Evolutionary conservation across 2,888 invertebrate species (phyloP), one percentile per base, ranked within the genome.

Genomic region (Neoascia interrupta): DNA sequence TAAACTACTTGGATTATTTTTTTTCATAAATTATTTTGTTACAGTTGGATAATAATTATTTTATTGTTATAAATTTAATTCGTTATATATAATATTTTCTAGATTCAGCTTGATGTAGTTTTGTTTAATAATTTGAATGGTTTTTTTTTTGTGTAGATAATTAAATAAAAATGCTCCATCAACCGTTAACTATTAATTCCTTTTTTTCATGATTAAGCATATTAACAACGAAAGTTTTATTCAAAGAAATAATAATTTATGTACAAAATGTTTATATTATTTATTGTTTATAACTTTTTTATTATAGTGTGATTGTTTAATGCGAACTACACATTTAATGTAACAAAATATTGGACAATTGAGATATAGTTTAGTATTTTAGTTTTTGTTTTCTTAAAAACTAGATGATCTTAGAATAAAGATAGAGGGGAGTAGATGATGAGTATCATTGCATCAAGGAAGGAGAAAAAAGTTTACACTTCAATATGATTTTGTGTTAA

Each of bases 241-340:
- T 43, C 49, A 56, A 49, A 43, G 36, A 43, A 61, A 70, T 31
- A 36, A 56, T 58, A n/a, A n/a, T n/a, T n/a, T n/a, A 56, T 43
- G 23, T 49, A 45, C 43, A 70, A 39, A 58, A 51, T 70, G 21
- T 41, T n/a, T n/a, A n/a, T n/a, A n/a, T n/a, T n/a, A n/a, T n/a
- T n/a, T n/a, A n/a, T n/a, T 58, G 5, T 56, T 39, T 23, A 23
- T 28, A n/a, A 13, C 5, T 47, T 56, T 31, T 23, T 31, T 26
- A 56, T 37, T 53, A 13, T 13, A 56, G 19, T 64, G 64, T 76
- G 72, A 76, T 76, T 76, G 76, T 70, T 63, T 47, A 60, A 76
- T 76, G 76, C 76, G 60, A 76, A 76, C 64, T 58, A 41, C 51
- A 75, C 69, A 69, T 69, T 75, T 21, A 11, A 69, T 61, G 61